Evolutionary conservation across 2,888 invertebrate genomes (phyloP).

Genomic region (Chrysolina oricalcia): DNA sequence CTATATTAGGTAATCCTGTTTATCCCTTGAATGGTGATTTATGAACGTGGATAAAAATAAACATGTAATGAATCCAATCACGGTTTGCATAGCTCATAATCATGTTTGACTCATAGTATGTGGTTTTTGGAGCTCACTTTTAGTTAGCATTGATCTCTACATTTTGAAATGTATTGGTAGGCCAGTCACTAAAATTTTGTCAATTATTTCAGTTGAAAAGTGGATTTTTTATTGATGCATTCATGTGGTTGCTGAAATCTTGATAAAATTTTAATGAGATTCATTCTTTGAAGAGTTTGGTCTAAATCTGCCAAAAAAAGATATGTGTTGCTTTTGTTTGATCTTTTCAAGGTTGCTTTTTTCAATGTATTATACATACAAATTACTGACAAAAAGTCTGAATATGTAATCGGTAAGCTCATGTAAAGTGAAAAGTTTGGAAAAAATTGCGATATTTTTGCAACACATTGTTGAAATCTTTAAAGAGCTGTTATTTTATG

Average conservation of each 20-base stretch:
- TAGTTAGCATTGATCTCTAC: conserved; percentile 7
- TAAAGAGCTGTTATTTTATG: conserved; percentile 64
- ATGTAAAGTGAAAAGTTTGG: conserved; percentile 58
- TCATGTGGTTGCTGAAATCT: neutral
- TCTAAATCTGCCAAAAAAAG: conserved; percentile 16
- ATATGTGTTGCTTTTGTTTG: conserved; percentile 7
- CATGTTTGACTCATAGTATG: neutral
- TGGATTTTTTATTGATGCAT: neutral
- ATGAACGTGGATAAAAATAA: too few relatives aligned
- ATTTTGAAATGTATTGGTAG: conserved; percentile 4
- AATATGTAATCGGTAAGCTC: conserved; percentile 63
- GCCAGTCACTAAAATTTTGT: conserved; percentile 22
- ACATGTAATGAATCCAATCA: neutral
- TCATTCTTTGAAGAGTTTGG: conserved; percentile 15
- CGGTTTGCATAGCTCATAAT: neutral
- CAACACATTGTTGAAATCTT: conserved; percentile 58
- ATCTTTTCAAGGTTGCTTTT: conserved; percentile 12
- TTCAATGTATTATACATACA: conserved; percentile 9
- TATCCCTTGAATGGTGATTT: neutral
- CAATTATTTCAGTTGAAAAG: neutral
- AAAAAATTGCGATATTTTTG: conserved; percentile 59
- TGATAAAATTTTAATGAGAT: conserved; percentile 16
- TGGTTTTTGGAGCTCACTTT: neutral
- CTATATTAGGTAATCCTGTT: neutral
- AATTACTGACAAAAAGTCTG: conserved; percentile 61